Conservation (phyloP, 1,140 invertebrate species). For the Dreissena rostriformis region DNA sequence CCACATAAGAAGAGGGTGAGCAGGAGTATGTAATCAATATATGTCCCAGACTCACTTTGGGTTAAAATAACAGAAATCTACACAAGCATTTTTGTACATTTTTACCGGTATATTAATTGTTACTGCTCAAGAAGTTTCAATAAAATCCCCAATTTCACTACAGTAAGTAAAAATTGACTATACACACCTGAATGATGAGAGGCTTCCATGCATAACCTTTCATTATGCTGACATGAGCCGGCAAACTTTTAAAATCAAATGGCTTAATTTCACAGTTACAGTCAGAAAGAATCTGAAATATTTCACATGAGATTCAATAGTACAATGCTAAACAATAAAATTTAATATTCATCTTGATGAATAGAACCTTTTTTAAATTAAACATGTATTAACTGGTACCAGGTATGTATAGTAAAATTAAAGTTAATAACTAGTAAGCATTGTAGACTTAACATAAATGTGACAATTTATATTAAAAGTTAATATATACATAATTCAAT, state of each 20-base stretch:
- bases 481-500: too few relatives aligned
- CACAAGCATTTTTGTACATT: neutral
- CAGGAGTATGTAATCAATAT: neutral
- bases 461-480: too few relatives aligned
- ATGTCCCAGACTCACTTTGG: neutral
- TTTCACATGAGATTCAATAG: neutral
- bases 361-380: too few relatives aligned
- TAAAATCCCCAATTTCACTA: neutral
- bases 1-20: too few relatives aligned
- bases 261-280: slow-evolving; percentile 32
- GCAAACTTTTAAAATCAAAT: slow-evolving; percentile 26
- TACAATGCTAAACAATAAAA: neutral
- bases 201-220: slow-evolving; percentile 55
- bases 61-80: neutral
- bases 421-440: too few relatives aligned
- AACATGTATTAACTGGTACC: too few relatives aligned
- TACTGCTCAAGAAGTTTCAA: neutral
- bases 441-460: too few relatives aligned
- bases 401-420: too few relatives aligned
- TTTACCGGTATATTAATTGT: neutral
- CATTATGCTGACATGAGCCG: slow-evolving; percentile 21
- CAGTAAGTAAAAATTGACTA: neutral
- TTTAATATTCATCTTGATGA: too few relatives aligned
- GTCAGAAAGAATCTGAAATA: slow-evolving; percentile 4
- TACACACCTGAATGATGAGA: slow-evolving; percentile 30